These are phyloP conservation scores for Melopsittacus undulatus DNA, from an alignment of 2,797 vertebrate genomes.

Conservation along the genomic window DNA sequence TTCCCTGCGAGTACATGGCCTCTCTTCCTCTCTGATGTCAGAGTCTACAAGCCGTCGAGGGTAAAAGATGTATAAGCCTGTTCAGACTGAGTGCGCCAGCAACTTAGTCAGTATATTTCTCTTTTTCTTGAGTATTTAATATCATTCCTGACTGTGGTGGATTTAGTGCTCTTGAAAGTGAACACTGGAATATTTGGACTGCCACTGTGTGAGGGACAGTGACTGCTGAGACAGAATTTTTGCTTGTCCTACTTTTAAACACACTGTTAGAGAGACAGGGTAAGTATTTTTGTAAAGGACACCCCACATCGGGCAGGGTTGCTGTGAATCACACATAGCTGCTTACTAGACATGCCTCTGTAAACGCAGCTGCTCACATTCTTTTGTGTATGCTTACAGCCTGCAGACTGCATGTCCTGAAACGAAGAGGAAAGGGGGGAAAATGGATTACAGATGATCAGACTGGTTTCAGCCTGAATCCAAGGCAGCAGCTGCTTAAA, in stretches of 20 bases:
- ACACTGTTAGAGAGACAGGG: not conserved
- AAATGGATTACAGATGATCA: conserved; percentile 4
- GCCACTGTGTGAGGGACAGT: not conserved
- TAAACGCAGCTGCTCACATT: not conserved
- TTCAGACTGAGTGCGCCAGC: not conserved
- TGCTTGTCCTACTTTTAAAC: not conserved
- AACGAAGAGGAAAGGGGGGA: not conserved
- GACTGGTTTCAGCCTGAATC: not conserved
- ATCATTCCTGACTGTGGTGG: not conserved
- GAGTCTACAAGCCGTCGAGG: not conserved
- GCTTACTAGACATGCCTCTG: not conserved
- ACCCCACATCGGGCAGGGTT: not conserved
- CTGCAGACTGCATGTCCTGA: not conserved
- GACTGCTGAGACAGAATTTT: not conserved
- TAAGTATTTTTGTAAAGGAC: not conserved
- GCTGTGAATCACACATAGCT: not conserved
- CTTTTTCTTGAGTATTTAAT: conserved; percentile 17
- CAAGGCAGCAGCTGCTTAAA: not conserved
- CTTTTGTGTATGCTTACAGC: not conserved
- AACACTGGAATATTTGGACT: not conserved
- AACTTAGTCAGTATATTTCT: not conserved
- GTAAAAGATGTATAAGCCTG: not conserved
- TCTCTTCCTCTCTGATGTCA: not conserved
- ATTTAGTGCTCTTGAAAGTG: not conserved
- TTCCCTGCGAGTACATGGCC: not conserved